Base-by-base conservation (phyloP, 2,797 vertebrate genomes). In the Lacerta bilineata region DNA sequence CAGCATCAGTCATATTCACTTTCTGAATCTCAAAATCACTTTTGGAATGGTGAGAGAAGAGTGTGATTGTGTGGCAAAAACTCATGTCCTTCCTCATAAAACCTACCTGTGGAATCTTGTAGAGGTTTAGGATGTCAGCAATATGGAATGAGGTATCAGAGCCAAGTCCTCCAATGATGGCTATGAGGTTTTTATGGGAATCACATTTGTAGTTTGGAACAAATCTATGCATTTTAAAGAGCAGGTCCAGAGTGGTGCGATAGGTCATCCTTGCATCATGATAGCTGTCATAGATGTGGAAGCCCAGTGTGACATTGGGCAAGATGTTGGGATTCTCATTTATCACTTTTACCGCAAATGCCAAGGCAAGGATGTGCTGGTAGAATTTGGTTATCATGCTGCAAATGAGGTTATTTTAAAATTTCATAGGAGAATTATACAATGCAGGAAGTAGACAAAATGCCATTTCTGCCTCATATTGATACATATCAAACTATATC, bases 251-350 rank as follows among this genome's bases (percentile, higher is more conserved):
- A 10, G 36, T 43, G 11, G 29, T 79, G 0, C 11, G 3, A 61
- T 39, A 39, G 8, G 72, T 61, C 72, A 75, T 61, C 55, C 29
- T 75, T 33, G 18, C 23, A 75, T 76, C 59, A 23, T 76, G 20
- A 36, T 75, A 85, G 39, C 55, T 75, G 10, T 76, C 83, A 85
- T 29, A 76, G 36, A 85, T 61, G 72, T 85, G 74, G 55, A 59
- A 59, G 3, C 55, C 55, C 11, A 59, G 55, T 13, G 55, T 59
- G 17, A 59, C 13, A 59, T 84, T 84, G 8, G 33, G 7, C 33
- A 84, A 46, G 50, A 84, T 39, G 33, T 50, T 20, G 13, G 46
- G 46, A 3, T 84, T 59, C 15, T 27, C n/a, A n/a, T 84, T 84
- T 6, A 84, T 55, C 46, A 74, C 83, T 9, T 59, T 59, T 10